Evolutionary conservation across 2,888 invertebrate genomes (phyloP), one percentile per base, ranked within the genome.

Genomic region (Invenusta paracnida): DNA sequence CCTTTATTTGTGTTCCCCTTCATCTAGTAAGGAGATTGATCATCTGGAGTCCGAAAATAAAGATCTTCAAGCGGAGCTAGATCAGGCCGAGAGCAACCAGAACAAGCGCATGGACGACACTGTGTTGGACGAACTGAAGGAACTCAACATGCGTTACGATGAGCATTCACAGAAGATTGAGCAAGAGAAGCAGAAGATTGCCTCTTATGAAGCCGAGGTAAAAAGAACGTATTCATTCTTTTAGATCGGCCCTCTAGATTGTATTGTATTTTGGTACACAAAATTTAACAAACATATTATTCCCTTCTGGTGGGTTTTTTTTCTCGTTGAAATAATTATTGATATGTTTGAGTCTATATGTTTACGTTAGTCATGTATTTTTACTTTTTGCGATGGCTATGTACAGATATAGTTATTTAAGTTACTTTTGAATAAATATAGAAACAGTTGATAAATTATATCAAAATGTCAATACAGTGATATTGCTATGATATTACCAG

Each of bases 21-120:
- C n/a, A n/a, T 48, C 5, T 48, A 90, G 90, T 67, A 82, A 88
- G 23, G 89, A 89, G 83, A 88, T 89, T 30, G 86, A 87, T 1
- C 87, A 87, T 11, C 87, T 90, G n/a, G 86, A 88, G 66, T 87
- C 87, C 23, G 90, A 90, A 67, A 89, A 89, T 82, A 87, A 87
- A 23, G 89, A 90, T 83, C 88, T 90, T 1, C 84, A 87, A 11
- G 89, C 88, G 30, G 87, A 88, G 1, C 84, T 90, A 66, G 82
- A 87, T 17, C 87, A 89, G 28, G 88, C 88, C 1, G 87, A 88
- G 85, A 89, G 89, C 81, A 88, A 89, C 1, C 88, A 87, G 86
- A 90, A 90, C 86, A 87, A 88, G 48, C 85, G 83, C 0, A 88
- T 86, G 67, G 89, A 90, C 79, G 86, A 87, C n/a, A 81, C 86